These are phyloP conservation scores for Pandemis cinnamomeana DNA, from an alignment of 2,888 invertebrate species.

Conservation along the genomic window DNA sequence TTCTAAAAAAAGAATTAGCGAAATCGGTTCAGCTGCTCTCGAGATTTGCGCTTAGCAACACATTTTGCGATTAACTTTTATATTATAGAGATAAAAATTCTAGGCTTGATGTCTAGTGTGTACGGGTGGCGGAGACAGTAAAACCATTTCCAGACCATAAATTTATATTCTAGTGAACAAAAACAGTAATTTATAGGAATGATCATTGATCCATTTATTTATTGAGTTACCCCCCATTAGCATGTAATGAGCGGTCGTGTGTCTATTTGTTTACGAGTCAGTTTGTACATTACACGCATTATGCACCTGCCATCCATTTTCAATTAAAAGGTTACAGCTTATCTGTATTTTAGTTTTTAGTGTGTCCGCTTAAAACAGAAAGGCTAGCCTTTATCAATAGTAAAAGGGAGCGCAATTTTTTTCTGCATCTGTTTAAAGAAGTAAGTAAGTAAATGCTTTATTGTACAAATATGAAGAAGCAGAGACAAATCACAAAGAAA, in stretches of 20 bases:
- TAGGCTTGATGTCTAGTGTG: too few relatives aligned
- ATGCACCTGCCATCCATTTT: slow-evolving; percentile 22
- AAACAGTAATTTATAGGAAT: slow-evolving; percentile 14
- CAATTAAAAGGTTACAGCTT: slow-evolving; percentile 27
- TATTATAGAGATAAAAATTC: too few relatives aligned
- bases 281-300: slow-evolving; percentile 3
- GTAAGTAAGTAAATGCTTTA: too few relatives aligned
- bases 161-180: background rate
- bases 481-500: too few relatives aligned
- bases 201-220: slow-evolving; percentile 27
- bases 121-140: too few relatives aligned
- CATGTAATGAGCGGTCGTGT: slow-evolving; percentile 31
- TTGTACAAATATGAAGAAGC: too few relatives aligned
- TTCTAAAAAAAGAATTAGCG: too few relatives aligned
- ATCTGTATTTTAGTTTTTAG: slow-evolving; percentile 3
- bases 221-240: slow-evolving; percentile 35
- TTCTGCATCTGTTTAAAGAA: background rate
- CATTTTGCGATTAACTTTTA: too few relatives aligned
- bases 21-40: too few relatives aligned
- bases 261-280: slow-evolving; percentile 21
- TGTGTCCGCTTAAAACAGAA: slow-evolving; percentile 6
- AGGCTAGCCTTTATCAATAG: background rate
- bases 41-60: too few relatives aligned
- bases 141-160: too few relatives aligned
- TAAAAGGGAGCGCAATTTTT: background rate